Percentiles rank a stretch among this genome's conserved stretches.
These are phyloP conservation scores for Petrocephalus microphthalmus DNA, from an alignment of 2,113 vertebrate genomes.

Conservation along the genomic window DNA sequence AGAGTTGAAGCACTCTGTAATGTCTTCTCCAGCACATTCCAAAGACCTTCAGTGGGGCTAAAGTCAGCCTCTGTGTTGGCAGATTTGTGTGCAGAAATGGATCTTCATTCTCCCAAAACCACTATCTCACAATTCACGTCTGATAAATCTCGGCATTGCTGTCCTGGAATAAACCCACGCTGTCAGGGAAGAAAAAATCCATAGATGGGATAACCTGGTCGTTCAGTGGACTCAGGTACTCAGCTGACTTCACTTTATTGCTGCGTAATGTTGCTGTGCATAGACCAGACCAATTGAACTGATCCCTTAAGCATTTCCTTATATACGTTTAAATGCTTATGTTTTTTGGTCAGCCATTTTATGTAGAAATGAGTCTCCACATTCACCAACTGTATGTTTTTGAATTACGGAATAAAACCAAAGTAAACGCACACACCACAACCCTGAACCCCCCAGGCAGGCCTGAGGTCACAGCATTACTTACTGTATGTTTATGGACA, in stretches of 20 bases:
- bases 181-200: not conserved
- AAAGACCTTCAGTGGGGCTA: not conserved
- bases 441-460: not conserved
- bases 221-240: not conserved
- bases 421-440: not conserved
- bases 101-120: not conserved
- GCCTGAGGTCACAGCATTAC: not conserved
- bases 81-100: too few relatives aligned
- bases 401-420: not conserved
- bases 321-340: not conserved
- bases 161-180: not conserved
- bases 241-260: not conserved
- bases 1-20: not conserved
- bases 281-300: not conserved
- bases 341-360: not conserved
- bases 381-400: not conserved
- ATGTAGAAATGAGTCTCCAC: not conserved
- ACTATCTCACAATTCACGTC: not conserved
- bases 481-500: not conserved
- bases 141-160: not conserved
- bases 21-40: not conserved
- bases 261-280: not conserved
- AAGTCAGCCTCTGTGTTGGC: not conserved
- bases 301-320: not conserved
- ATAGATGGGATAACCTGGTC: not conserved